Evolutionary conservation across 2,888 invertebrate species (phyloP).

Genomic region (Cephus spinipes): DNA sequence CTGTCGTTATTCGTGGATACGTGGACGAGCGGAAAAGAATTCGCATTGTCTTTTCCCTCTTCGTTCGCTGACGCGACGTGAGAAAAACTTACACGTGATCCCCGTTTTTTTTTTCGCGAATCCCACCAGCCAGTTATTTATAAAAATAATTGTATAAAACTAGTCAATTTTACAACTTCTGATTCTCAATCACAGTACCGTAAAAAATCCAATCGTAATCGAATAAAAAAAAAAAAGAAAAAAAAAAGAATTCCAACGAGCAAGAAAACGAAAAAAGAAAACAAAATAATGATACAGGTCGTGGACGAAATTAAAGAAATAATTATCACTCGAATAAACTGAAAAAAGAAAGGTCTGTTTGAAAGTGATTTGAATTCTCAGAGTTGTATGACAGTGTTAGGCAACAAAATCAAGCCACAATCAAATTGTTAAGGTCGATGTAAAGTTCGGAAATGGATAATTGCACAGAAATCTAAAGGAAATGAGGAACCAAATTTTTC

Average conservation of each 20-base stretch:
- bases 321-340: not conserved
- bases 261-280: slow-evolving; percentile 20
- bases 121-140: slow-evolving; percentile 64
- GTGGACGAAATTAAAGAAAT: not conserved
- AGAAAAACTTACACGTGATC: slow-evolving; percentile 13
- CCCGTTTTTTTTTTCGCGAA: slow-evolving; percentile 29
- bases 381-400: slow-evolving; percentile 62
- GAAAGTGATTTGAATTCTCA: slow-evolving; percentile 60
- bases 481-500: not conserved
- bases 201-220: slow-evolving; percentile 48
- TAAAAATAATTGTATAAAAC: slow-evolving; percentile 68
- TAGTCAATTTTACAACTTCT: slow-evolving; percentile 65
- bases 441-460: slow-evolving; percentile 1
- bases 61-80: not conserved
- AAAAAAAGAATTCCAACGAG: slow-evolving; percentile 15
- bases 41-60: not conserved
- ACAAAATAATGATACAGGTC: not conserved
- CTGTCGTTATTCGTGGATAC: not conserved
- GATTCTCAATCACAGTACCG: slow-evolving; percentile 61
- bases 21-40: not conserved
- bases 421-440: slow-evolving; percentile 35
- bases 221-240: slow-evolving; percentile 17
- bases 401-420: slow-evolving; percentile 64
- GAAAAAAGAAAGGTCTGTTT: slow-evolving; percentile 19
- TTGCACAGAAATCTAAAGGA: not conserved